Evolutionary conservation across 1,140 invertebrate species (phyloP), one percentile per base, ranked within the genome.

Genomic region (Panulirus ornatus): DNA sequence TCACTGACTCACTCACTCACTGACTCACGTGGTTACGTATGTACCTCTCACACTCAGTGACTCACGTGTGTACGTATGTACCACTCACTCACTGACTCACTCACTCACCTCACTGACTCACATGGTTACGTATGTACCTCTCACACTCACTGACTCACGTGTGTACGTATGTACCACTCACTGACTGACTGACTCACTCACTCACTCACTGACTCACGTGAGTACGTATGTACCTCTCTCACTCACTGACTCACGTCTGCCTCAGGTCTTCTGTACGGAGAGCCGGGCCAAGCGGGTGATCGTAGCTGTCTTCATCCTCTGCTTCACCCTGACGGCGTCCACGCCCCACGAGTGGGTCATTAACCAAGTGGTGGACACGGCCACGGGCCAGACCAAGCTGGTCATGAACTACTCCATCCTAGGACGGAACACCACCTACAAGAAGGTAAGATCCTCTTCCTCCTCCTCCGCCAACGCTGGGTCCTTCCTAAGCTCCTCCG

Each of bases 271-370:
- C 92, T 95, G 95, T 91, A 95, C 95, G 0, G 94, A 95, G 79
- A 93, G 93, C n/a, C 92, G 93, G 9, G 94, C 94, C 47, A 94
- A 94, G 82, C 93, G 93, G 71, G 95, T 97, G 71, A 96, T 96
- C 78, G 93, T 95, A 87, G 93, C 94, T 14, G 95, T 97, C 9
- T 95, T 95, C 91, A 83, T 96, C 8, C 94, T 96, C 73, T 96
- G 96, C 93, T 94, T 96, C 88, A 92, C 96, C 42, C 94, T 95
- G 84, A 96, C 95, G 63, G 93, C 95, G 71, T 94, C 95, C 75
- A 96, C 96, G 47, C 95, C 95, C 9, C 96, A 96, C 93, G 96
- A 97, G 93, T 96, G 94, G 94, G 92, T 93, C 27, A 92, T 93
- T 19, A 81, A 91, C 1, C 92, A 92, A 22, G 75, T 93, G 5